Conservation (phyloP, 2,888 invertebrate genomes). For the Mermis nigrescens region DNA sequence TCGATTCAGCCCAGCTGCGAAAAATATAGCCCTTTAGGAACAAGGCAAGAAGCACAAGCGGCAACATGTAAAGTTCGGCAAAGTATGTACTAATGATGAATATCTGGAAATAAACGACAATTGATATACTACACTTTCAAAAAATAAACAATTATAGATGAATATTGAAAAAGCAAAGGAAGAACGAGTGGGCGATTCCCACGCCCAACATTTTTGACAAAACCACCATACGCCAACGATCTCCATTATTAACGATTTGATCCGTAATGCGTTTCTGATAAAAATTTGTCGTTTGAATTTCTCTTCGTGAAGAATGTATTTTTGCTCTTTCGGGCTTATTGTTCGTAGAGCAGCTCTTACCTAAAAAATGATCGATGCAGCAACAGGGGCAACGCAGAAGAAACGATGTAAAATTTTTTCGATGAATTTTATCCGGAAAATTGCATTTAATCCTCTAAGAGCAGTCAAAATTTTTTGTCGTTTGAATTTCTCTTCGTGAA, state of each 20-base stretch:
- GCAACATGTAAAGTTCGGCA: conserved; percentile 87
- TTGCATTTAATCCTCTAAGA: too few species aligned
- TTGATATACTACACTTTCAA: background rate
- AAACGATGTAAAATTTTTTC: background rate
- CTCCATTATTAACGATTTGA: conserved; percentile 69
- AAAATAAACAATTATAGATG: conserved; percentile 8
- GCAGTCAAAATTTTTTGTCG: conserved; percentile 43
- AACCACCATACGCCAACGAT: conserved; percentile 73
- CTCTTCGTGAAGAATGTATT: conserved; percentile 76
- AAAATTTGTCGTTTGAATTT: conserved; percentile 89
- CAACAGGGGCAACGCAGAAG: background rate
- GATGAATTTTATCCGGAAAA: background rate
- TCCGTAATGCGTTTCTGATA: conserved; percentile 70
- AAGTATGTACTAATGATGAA: conserved; percentile 48
- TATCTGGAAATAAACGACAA: background rate
- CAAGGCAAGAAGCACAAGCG: conserved; percentile 55
- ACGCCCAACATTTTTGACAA: conserved; percentile 84
- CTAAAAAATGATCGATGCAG: conserved; percentile 34
- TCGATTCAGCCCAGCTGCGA: background rate
- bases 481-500: conserved; percentile 83
- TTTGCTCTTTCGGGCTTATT: conserved; percentile 80
- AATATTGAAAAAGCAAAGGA: conserved; percentile 52
- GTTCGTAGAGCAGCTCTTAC: conserved; percentile 72
- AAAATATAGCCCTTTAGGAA: conserved; percentile 51
- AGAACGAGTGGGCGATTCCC: conserved; percentile 75